Percentiles rank a stretch among this genome's conserved stretches.
phyloP scores from a whole-genome alignment of 2,888 invertebrate species.

The Belgica antarctica region DNA sequence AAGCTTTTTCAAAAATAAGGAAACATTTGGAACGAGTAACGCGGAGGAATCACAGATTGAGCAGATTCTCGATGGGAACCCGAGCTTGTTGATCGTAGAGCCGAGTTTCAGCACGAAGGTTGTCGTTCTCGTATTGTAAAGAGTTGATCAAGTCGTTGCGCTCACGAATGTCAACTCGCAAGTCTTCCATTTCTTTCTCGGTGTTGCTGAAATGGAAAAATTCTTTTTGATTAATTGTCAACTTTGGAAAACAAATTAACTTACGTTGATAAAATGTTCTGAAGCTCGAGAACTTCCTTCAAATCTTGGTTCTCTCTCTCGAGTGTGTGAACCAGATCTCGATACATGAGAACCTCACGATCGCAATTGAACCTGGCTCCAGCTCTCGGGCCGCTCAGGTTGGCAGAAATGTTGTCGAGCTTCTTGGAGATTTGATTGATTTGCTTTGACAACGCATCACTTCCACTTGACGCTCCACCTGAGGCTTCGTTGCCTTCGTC shows the following conservation, averaged over 20 bases:
- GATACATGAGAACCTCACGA: background rate
- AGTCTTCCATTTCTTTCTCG: background rate
- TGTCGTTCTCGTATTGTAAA: background rate
- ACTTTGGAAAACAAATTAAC: background rate
- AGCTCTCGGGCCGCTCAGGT: background rate
- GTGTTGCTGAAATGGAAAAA: background rate
- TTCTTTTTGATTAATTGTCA: background rate
- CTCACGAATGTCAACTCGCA: background rate
- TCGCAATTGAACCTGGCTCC: background rate
- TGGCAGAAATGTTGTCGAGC: background rate
- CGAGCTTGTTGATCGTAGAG: background rate
- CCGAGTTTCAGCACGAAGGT: background rate
- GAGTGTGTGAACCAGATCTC: background rate
- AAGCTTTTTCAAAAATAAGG: too few relatives aligned
- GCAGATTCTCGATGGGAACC: background rate
- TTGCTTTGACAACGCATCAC: background rate
- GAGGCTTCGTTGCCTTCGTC: background rate
- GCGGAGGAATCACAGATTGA: background rate
- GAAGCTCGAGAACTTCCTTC: background rate
- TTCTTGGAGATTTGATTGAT: background rate
- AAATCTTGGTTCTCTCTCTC: constrained; percentile 2
- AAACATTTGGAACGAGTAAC: too few relatives aligned
- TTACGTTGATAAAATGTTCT: constrained; percentile 8
- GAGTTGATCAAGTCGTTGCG: constrained; percentile 15
- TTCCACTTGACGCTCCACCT: background rate